phyloP scores from a whole-genome alignment of 2,113 vertebrate genomes.

The Channa maculata region DNA sequence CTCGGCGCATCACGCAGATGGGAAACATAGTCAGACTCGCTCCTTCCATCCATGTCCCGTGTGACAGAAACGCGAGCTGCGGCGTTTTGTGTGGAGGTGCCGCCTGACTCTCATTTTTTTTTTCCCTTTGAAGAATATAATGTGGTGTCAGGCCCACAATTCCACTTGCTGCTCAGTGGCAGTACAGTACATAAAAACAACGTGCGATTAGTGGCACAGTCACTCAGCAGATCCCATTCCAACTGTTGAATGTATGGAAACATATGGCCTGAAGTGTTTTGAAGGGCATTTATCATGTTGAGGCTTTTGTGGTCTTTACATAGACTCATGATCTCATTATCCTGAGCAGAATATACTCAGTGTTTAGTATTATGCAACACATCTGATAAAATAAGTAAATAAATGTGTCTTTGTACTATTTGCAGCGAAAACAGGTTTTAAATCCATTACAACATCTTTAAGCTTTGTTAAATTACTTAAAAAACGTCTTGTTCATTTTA shows the following conservation, averaged over 20 bases:
- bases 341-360: neutral
- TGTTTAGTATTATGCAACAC: conserved; percentile 31
- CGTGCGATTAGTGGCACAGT: conserved; percentile 31
- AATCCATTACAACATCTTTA: no score
- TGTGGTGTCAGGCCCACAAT: conserved; percentile 41
- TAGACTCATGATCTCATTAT: neutral
- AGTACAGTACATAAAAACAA: conserved; percentile 36
- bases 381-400: neutral
- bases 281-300: neutral
- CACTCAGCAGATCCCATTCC: conserved; percentile 16
- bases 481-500: no score
- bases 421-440: no score
- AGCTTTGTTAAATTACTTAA: no score
- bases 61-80: conserved; percentile 13
- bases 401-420: no score
- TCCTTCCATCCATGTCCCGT: conserved; percentile 11
- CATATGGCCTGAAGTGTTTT: conserved; percentile 18
- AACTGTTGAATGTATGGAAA: conserved; percentile 43
- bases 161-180: conserved; percentile 52
- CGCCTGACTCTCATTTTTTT: conserved; percentile 52
- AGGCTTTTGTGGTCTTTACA: conserved; percentile 12
- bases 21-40: conserved; percentile 34
- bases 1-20: conserved; percentile 46
- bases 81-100: conserved; percentile 30
- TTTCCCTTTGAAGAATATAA: conserved; percentile 59